These are phyloP conservation scores for Coptodon rendalli DNA, from an alignment of 2,113 vertebrate species.

Conservation along the genomic window DNA sequence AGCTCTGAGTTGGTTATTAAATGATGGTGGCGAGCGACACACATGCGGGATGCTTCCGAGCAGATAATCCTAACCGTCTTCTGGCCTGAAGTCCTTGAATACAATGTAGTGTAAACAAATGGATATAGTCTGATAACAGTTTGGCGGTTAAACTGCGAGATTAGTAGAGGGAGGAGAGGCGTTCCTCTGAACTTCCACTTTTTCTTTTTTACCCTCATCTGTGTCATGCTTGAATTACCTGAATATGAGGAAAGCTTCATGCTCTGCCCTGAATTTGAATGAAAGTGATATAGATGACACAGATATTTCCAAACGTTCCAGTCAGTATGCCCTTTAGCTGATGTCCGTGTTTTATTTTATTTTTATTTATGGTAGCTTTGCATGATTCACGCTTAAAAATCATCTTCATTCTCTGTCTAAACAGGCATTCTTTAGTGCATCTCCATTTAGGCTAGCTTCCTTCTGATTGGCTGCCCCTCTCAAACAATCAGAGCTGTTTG, in stretches of 20 bases:
- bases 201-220: neutral
- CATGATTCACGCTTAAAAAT: neutral
- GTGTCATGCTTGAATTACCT: neutral
- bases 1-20: neutral
- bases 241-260: neutral
- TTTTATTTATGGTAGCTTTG: neutral
- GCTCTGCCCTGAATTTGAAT: neutral
- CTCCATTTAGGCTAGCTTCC: neutral
- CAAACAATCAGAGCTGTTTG: neutral
- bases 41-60: neutral
- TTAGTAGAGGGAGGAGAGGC: neutral
- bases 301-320: neutral
- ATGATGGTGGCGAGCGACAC: neutral
- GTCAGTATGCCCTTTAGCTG: neutral
- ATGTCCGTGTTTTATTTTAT: neutral
- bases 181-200: neutral
- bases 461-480: neutral
- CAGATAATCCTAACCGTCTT: constrained; percentile 43
- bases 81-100: neutral
- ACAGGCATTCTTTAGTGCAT: neutral
- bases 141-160: constrained; percentile 48
- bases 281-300: neutral
- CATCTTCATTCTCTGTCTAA: neutral
- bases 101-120: constrained; percentile 46
- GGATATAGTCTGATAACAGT: constrained; percentile 27